A percentile compares a stretch with the other conserved stretches of the same genome.
These are phyloP conservation scores for Syngnathus floridae DNA, from an alignment of 2,113 vertebrate species.

Conservation along the genomic window DNA sequence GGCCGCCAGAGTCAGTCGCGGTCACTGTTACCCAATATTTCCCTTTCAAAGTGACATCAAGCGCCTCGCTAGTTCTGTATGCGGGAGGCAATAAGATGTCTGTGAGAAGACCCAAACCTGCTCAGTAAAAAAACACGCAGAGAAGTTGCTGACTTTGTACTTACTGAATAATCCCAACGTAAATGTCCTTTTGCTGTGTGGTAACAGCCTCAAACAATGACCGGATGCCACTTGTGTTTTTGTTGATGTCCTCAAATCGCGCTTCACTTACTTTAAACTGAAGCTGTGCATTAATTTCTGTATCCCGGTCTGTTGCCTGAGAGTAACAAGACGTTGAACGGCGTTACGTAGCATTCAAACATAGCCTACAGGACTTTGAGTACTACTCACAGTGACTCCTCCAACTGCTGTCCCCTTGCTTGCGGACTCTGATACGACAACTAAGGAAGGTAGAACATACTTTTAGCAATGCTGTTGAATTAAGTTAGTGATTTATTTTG, in stretches of 20 bases:
- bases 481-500: slow-evolving; percentile 4
- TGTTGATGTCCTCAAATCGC: slow-evolving; percentile 54
- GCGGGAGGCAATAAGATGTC: background rate
- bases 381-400: slow-evolving; percentile 61
- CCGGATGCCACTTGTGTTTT: accelerated
- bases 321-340: slow-evolving; percentile 1
- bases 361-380: background rate
- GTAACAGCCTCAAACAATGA: slow-evolving; percentile 64
- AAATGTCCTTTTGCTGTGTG: slow-evolving; percentile 36
- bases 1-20: slow-evolving; percentile 62
- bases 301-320: slow-evolving; percentile 81
- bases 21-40: slow-evolving; percentile 76
- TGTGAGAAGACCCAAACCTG: slow-evolving; percentile 1
- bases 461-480: background rate
- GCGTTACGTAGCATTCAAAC: background rate
- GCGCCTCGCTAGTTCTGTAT: slow-evolving; percentile 70
- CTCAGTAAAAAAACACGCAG: background rate
- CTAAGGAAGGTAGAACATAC: slow-evolving; percentile 32
- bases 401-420: slow-evolving; percentile 60
- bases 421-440: slow-evolving; percentile 64
- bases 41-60: slow-evolving; percentile 74
- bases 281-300: slow-evolving; percentile 60
- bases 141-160: slow-evolving; percentile 23
- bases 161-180: slow-evolving; percentile 62
- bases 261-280: slow-evolving; percentile 68